Evolutionary conservation across 2,113 vertebrate genomes (phyloP).

Genomic region (Centrocercus urophasianus): DNA sequence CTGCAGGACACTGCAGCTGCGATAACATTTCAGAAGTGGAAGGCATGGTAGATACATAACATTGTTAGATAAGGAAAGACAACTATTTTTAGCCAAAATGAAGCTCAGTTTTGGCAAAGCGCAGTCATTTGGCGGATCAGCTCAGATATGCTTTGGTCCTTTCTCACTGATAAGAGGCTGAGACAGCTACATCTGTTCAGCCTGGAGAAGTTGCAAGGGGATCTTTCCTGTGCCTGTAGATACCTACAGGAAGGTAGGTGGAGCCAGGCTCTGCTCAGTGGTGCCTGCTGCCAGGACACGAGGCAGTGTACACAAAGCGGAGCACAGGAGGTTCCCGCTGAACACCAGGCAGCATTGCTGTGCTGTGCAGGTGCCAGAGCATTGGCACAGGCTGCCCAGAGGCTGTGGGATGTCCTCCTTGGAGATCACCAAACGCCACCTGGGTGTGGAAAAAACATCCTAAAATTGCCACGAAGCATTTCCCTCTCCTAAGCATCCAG

Average conservation of each 20-base stretch:
- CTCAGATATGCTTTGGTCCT: not conserved
- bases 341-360: not conserved
- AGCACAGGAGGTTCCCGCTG: not conserved
- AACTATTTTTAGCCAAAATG: conserved; percentile 52
- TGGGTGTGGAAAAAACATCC: not conserved
- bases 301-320: not conserved
- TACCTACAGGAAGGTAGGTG: not conserved
- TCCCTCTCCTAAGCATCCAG: too few relatives aligned
- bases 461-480: too few relatives aligned
- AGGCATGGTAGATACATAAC: conserved; percentile 52
- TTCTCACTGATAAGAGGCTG: not conserved
- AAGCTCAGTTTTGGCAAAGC: conserved; percentile 34
- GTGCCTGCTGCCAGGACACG: not conserved
- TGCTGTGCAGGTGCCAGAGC: not conserved
- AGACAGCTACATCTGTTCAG: not conserved
- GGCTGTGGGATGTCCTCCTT: not conserved
- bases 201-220: not conserved
- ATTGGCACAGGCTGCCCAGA: not conserved
- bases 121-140: conserved; percentile 6
- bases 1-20: conserved; percentile 57
- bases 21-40: conserved; percentile 60
- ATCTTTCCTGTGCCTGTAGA: too few relatives aligned
- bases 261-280: not conserved
- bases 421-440: not conserved
- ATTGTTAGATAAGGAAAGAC: conserved; percentile 58